Base-by-base conservation (phyloP, 2,113 vertebrate genomes). In the Lepus timidus region DNA sequence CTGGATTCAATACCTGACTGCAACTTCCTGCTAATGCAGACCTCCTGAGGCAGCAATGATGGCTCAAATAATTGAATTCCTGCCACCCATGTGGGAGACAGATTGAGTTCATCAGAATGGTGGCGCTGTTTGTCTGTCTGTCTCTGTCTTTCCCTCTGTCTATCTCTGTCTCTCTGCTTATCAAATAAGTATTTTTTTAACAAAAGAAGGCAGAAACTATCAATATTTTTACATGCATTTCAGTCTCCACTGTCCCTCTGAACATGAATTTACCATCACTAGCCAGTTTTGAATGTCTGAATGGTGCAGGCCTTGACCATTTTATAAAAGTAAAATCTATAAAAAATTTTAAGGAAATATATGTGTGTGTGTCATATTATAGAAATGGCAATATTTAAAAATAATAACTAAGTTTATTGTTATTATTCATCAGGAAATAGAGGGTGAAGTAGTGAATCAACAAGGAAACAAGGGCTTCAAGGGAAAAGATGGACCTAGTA, bases 311-410 rank as follows among this genome's bases (percentile, higher is more conserved):
- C 39, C 88, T 23, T 74, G 27, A 67, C 11, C 14, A 55, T 80
- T 94, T 86, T 70, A 76, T 62, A 52, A 23, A 55, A 58, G 20
- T 80, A 75, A 88, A 62, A 86, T 3, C 23, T 80, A 11, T 36
- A 13, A 76, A 25, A 85, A 90, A 86, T 79, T 71, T 84, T 90
- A 76, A 88, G 39, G 27, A 39, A 61, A 36, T 55, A 51, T 27
- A 29, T 7, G 17, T 44, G 31, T n/a, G 20, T 31, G 44, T 27
- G 12, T 20, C 52, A 61, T 68, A 79, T 85, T 51, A 52, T 62
- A 76, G 39, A 5, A 93, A 25, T n/a, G 16, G 27, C 91, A 82
- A 90, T 92, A 58, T 74, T 75, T 78, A 71, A 81, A 36, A 88
- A 93, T 36, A 71, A 62, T 58, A 67, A 49, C 33, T 84, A 52